Base-by-base conservation (phyloP, 1,140 invertebrate genomes). In the Anoplolepis gracilipes region DNA sequence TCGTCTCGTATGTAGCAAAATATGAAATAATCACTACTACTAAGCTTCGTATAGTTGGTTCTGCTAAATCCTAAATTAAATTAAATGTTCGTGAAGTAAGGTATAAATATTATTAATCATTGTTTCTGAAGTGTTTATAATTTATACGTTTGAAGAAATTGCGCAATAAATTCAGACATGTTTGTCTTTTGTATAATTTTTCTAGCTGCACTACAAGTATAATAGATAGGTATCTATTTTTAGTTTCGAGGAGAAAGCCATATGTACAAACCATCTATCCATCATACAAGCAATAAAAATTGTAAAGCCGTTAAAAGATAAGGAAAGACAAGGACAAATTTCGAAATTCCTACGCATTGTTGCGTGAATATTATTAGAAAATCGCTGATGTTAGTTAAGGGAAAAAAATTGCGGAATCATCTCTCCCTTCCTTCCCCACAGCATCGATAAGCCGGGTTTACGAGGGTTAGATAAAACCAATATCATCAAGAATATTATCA, bases 361-460 rank as follows among this genome's bases (percentile, higher is more conserved):
- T 19, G 13, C 33, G 5, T 1, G 19, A 49, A 67, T 67, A 69
- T 53, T 78, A 85, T 78, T 85, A 39, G 42, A 46, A 36, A 65
- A 77, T 65, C 11, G 10, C 19, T 67, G 61, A 62, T 76, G 62
- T 82, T 77, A 64, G 70, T 77, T 85, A 78, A 78, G 53, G 25
- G 53, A 39, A 69, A 82, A 42, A 85, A 85, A 39, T 64, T 19
- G 11, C 33, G 13, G 13, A 25, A 55, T 3, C 11, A 4, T 49
- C 16, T 19, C 13, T 49, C 16, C 1, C 33, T 11, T 8, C 39
- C 39, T 13, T 36, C 33, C 3, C 10, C 13, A 28, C 57, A 42
- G 46, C 69, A 30, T 30, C 53, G 67, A 75, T 72, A 88, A 78
- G 57, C 53, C 49, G 55, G 75, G 59, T 87, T 87, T 87, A 87